A percentile compares a stretch with the other conserved stretches of the same genome.
Conservation (phyloP, 2,113 vertebrate genomes). For the Cnemophilus loriae region DNA sequence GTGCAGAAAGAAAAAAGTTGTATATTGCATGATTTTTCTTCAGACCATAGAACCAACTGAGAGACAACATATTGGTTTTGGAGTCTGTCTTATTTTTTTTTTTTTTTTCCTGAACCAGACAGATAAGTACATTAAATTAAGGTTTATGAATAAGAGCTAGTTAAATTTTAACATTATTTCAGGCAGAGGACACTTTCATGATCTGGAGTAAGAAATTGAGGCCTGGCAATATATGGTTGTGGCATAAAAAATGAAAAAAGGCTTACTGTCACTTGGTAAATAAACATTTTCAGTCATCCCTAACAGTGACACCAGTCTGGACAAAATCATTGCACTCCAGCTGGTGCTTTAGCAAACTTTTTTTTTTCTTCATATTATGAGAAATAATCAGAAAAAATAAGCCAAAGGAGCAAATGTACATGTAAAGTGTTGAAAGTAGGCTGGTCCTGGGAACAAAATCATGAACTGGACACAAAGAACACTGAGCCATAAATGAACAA, state of each 20-base stretch:
- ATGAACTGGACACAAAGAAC: background rate
- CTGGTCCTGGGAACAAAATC: background rate
- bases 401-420: background rate
- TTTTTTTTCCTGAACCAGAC: background rate
- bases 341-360: background rate
- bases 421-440: background rate
- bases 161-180: background rate
- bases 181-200: background rate
- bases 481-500: background rate
- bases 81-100: background rate
- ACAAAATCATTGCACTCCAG: background rate
- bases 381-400: background rate
- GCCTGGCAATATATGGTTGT: background rate
- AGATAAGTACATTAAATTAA: background rate
- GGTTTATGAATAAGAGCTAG: background rate
- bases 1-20: background rate
- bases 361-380: background rate
- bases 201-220: background rate
- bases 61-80: background rate
- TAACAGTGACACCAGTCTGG: background rate
- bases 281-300: background rate
- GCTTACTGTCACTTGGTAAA: background rate
- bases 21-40: background rate
- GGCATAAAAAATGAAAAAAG: background rate
- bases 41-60: background rate